These are phyloP conservation scores for Masnerella sp. DNA, from an alignment of 2,888 invertebrate genomes.

Conservation along the genomic window DNA sequence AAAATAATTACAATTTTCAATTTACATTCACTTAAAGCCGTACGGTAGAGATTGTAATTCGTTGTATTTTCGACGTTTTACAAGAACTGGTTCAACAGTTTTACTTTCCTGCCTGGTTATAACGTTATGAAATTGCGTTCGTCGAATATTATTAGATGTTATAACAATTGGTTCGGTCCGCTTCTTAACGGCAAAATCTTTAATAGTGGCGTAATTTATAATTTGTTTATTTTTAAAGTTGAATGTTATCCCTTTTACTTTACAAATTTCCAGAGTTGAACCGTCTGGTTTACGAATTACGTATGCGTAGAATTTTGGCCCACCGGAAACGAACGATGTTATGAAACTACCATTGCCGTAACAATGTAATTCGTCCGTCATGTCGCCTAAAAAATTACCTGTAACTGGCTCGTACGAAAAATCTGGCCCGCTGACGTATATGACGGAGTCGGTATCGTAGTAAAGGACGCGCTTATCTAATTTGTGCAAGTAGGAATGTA, in stretches of 20 bases:
- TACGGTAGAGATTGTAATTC: slow-evolving; percentile 13
- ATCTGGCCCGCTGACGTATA: not conserved
- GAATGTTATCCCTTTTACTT: slow-evolving; percentile 20
- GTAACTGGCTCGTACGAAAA: not conserved
- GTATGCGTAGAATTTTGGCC: slow-evolving; percentile 41
- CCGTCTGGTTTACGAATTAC: slow-evolving; percentile 2
- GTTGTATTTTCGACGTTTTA: not conserved
- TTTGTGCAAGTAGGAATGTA: slow-evolving; percentile 68
- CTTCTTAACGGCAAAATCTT: not conserved
- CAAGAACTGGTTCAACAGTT: slow-evolving; percentile 8
- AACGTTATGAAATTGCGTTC: slow-evolving; percentile 15
- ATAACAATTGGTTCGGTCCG: not conserved
- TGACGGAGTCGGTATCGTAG: slow-evolving; percentile 29
- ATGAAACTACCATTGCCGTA: not conserved
- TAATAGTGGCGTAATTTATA: slow-evolving; percentile 14
- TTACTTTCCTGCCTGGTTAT: slow-evolving; percentile 3
- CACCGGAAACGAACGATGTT: not conserved
- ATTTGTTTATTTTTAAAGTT: slow-evolving; percentile 25
- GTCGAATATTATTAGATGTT: slow-evolving; percentile 1
- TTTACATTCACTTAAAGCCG: too few relatives aligned
- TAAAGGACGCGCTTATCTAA: slow-evolving; percentile 59
- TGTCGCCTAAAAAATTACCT: not conserved
- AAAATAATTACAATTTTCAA: too few relatives aligned
- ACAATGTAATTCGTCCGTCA: not conserved
- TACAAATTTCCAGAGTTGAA: slow-evolving; percentile 8